Evolutionary conservation across 2,888 invertebrate species (phyloP), one percentile per base, ranked within the genome.

Genomic region (Drosophila incognita): DNA sequence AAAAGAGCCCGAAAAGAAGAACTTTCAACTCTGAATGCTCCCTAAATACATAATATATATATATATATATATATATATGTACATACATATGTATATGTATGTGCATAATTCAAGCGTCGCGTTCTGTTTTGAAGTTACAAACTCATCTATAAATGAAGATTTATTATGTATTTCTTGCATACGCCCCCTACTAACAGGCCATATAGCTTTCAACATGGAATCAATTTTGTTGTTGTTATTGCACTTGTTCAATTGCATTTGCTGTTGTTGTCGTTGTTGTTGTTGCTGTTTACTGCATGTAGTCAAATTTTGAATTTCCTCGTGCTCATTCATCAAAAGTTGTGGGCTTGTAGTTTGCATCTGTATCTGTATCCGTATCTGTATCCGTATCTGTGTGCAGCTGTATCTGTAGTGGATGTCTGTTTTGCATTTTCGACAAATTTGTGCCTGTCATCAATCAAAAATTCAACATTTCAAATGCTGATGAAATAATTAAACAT

Each of bases 91-190:
- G 2, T 15, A 46, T 24, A 2, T 46, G 4, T 15, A 24, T 46
- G 24, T 4, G 21, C 7, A 46, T 46, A 33, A 59, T 36, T 53
- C 11, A 46, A 56, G 59, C 53, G 66, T 59, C 52, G 49, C 61
- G 59, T 70, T 74, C 65, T 85, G 88, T 88, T 83, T 88, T 85
- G 86, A 75, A 82, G 74, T 49, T 73, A 35, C 38, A 75, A 75
- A 79, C 76, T 84, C 85, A 69, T 72, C 76, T 68, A 63, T 65
- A 72, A 88, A 84, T 88, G 83, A 86, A 86, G 89, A 84, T 84
- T 88, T 88, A 84, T 84, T 79, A 83, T 77, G 58, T 58, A 83
- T 73, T 65, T 64, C 54, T 58, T 40, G 40, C 4, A 13, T n/a
- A 42, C 11, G 42, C 53, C 18, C n/a, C 29, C 21, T 18, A n/a